Evolutionary conservation across 2,113 vertebrate species (phyloP).

Genomic region (Tachysurus fulvidraco): DNA sequence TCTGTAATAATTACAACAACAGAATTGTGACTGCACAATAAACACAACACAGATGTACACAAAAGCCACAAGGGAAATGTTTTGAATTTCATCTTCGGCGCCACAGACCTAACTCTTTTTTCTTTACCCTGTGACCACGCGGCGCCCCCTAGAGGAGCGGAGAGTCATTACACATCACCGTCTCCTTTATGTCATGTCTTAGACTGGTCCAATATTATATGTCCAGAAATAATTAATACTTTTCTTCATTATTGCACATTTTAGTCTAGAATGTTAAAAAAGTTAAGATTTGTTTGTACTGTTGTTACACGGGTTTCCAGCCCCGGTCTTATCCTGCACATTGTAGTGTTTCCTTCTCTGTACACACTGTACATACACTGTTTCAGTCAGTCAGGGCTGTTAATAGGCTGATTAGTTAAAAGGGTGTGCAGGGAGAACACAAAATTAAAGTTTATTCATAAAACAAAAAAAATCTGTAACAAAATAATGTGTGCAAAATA

Average conservation of each 20-base stretch:
- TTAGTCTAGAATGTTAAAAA: no score
- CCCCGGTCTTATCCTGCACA: neutral
- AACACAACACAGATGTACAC: neutral
- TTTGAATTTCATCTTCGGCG: constrained; percentile 21
- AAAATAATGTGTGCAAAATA: neutral
- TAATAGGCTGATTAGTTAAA: neutral
- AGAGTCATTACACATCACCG: neutral
- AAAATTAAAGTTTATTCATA: neutral
- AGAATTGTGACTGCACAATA: no score
- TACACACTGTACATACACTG: neutral
- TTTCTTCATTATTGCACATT: no score
- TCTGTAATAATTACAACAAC: no score
- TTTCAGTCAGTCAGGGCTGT: neutral
- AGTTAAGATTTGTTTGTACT: no score
- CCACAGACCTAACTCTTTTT: neutral
- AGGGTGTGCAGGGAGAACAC: neutral
- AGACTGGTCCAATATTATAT: no score
- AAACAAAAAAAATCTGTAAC: neutral
- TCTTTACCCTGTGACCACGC: no score
- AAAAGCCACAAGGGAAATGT: neutral
- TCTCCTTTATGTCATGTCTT: no score
- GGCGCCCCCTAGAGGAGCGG: neutral
- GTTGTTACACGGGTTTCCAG: neutral
- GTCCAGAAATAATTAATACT: no score
- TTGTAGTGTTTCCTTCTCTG: neutral